Evolutionary conservation across 2,113 vertebrate species (phyloP).

Genomic region (Rhineura floridana): DNA sequence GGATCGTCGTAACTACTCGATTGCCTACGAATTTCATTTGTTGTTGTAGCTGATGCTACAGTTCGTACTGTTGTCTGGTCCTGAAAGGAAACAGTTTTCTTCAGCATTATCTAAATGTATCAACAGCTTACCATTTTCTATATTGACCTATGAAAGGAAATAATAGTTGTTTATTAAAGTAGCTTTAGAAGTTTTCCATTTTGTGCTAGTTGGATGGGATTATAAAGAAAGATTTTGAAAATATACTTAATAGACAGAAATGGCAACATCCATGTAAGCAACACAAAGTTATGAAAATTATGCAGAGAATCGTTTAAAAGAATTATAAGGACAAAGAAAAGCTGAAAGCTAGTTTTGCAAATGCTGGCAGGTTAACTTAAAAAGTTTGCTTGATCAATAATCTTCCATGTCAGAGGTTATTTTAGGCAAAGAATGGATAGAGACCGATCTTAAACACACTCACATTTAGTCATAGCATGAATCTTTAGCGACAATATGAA

Average conservation of each 20-base stretch:
- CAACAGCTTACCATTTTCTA: slow-evolving; percentile 56
- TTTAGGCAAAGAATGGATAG: slow-evolving; percentile 53
- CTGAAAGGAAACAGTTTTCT: slow-evolving; percentile 82
- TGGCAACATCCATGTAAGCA: slow-evolving; percentile 74
- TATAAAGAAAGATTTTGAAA: slow-evolving; percentile 56
- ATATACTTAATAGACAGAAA: slow-evolving; percentile 61
- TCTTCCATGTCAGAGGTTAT: slow-evolving; percentile 41
- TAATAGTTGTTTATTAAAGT: slow-evolving; percentile 55
- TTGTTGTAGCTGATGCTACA: slow-evolving; percentile 86
- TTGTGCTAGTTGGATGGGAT: slow-evolving; percentile 52
- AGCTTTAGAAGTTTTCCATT: slow-evolving; percentile 50
- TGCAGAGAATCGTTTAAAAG: slow-evolving; percentile 73
- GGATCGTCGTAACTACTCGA: slow-evolving; percentile 96
- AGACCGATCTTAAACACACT: slow-evolving; percentile 49
- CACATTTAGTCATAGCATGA: slow-evolving; percentile 55
- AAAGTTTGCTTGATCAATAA: slow-evolving; percentile 45
- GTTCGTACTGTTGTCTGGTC: slow-evolving; percentile 93
- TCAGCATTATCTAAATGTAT: slow-evolving; percentile 74
- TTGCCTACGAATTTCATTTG: slow-evolving; percentile 98
- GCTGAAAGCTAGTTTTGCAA: slow-evolving; percentile 29
- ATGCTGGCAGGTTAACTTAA: slow-evolving; percentile 44
- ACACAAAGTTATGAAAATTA: slow-evolving; percentile 64
- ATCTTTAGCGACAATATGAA: slow-evolving; percentile 61
- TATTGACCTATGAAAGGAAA: slow-evolving; percentile 70
- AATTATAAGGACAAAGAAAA: slow-evolving; percentile 38